These are phyloP conservation scores for Puntigrus tetrazona DNA, from an alignment of 2,113 vertebrate species.

Conservation along the genomic window DNA sequence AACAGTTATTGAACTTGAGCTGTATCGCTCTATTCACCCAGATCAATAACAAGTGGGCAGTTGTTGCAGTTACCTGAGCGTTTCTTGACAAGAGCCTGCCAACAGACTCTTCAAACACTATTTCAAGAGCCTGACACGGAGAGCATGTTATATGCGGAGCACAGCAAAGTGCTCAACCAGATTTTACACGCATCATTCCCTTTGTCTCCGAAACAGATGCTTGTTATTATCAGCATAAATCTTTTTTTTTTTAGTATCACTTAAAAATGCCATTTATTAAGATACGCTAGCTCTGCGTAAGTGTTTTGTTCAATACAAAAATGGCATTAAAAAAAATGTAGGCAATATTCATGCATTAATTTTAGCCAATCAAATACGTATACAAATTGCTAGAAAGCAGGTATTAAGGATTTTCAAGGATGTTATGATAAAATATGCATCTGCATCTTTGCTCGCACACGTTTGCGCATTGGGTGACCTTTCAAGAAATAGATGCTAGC, in stretches of 20 bases:
- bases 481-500: slow-evolving; percentile 39
- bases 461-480: slow-evolving; percentile 50
- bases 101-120: neutral
- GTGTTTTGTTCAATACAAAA: neutral
- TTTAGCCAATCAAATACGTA: neutral
- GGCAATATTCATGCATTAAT: neutral
- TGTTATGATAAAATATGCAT: slow-evolving; percentile 29
- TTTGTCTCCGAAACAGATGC: neutral
- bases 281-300: neutral
- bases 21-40: neutral
- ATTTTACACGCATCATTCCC: neutral
- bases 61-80: slow-evolving; percentile 32
- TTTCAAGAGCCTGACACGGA: neutral
- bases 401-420: slow-evolving; percentile 27
- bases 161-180: neutral
- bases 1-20: slow-evolving; percentile 16
- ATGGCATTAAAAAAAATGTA: neutral
- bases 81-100: slow-evolving; percentile 12
- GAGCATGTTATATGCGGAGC: neutral
- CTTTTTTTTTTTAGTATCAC: neutral
- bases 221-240: neutral
- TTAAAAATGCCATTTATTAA: neutral
- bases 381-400: slow-evolving; percentile 20
- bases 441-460: slow-evolving; percentile 35
- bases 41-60: slow-evolving; percentile 46